phyloP scores from a whole-genome alignment of 2,888 invertebrate genomes.

The Tenthredo notha region DNA sequence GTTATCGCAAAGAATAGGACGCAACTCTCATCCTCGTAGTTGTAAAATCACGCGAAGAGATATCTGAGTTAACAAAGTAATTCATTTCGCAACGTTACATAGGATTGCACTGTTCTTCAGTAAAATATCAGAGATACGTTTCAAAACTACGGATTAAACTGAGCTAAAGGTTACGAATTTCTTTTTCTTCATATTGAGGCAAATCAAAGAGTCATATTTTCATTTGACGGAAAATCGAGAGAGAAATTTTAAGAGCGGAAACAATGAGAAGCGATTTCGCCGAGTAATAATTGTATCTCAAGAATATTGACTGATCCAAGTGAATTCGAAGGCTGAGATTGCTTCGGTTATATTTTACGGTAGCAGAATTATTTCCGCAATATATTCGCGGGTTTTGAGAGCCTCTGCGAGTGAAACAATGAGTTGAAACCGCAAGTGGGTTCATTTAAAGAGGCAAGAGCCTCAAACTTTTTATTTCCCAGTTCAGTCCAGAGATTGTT shows the following conservation, averaged over 20 bases:
- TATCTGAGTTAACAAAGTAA: neutral
- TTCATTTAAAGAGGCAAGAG: slow-evolving; percentile 39
- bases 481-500: slow-evolving; percentile 49
- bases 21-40: neutral
- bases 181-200: neutral
- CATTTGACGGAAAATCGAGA: neutral
- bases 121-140: neutral
- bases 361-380: neutral
- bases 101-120: neutral
- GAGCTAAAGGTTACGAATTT: too few relatives aligned
- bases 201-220: slow-evolving; percentile 19
- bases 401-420: slow-evolving; percentile 27
- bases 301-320: neutral
- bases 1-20: neutral
- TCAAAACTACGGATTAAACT: neutral
- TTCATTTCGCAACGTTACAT: neutral
- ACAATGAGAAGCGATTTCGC: neutral
- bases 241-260: neutral
- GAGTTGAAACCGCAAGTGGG: slow-evolving; percentile 33
- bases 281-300: slow-evolving; percentile 18
- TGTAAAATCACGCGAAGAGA: neutral
- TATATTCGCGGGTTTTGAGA: neutral
- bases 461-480: slow-evolving; percentile 28
- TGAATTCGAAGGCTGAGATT: neutral
- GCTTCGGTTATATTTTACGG: neutral